Percentiles rank a stretch among this genome's conserved stretches.
Conservation (phyloP, 2,113 vertebrate genomes). For the Phaethon lepturus region DNA sequence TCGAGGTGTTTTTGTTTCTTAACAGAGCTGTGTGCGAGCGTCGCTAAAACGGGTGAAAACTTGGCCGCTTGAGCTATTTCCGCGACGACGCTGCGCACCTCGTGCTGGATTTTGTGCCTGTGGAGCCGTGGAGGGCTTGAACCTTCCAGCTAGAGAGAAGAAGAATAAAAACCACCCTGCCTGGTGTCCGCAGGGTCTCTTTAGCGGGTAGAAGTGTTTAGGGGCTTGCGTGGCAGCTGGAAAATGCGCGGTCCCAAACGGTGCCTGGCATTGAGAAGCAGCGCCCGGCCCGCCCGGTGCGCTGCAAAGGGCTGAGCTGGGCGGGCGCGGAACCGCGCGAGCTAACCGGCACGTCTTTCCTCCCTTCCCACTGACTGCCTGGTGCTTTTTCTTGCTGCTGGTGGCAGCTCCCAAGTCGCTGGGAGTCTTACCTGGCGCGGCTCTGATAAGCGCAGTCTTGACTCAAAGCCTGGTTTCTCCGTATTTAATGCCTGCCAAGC, state of each 20-base stretch:
- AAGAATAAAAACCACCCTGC: neutral
- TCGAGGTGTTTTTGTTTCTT: neutral
- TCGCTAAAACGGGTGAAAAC: neutral
- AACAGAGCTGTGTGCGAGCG: neutral
- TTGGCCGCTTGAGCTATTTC: neutral
- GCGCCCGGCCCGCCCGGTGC: rapidly evolving
- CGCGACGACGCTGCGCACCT: rapidly evolving
- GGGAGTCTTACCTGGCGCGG: neutral
- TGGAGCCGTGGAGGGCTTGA: neutral
- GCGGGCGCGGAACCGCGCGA: rapidly evolving
- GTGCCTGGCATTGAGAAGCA: neutral
- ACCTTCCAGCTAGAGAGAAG: neutral
- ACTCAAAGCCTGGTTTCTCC: neutral
- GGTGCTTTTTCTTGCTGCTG: neutral
- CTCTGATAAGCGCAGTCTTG: neutral
- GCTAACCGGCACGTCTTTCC: neutral
- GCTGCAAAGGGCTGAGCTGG: neutral
- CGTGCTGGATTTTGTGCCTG: neutral
- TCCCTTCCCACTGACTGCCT: neutral
- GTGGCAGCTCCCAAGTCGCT: neutral
- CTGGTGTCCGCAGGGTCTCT: neutral
- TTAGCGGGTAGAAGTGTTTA: neutral
- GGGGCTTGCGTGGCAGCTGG: neutral
- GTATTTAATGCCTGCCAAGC: neutral
- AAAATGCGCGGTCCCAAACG: neutral